Evolutionary conservation across 2,797 vertebrate genomes (phyloP), one percentile per base, ranked within the genome.

Genomic region (Mycteria americana): DNA sequence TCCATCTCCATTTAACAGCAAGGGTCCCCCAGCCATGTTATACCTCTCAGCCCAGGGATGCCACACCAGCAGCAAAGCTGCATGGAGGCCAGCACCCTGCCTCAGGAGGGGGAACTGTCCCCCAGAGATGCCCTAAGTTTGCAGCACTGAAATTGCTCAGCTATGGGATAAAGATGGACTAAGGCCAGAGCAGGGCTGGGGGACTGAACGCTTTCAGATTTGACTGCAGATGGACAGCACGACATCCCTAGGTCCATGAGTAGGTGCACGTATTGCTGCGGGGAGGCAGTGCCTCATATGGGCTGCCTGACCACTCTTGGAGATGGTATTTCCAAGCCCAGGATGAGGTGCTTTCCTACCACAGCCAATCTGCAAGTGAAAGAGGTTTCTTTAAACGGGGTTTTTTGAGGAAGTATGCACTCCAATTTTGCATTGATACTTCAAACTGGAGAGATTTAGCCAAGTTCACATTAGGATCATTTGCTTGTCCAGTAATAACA

Each of bases 1-100:
- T 57, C 68, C 35, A 13, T 5, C 35, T 10, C 41, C 13, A 1
- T 45, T 27, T 56, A 8, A 31, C 16, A 56, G 37, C 43, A 45
- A 35, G 39, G 31, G 45, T 28, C 31, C 27, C 24, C 8, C 39
- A 18, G 31, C 27, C 23, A 8, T 0, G 0, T 59, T 5, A 18
- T 27, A 18, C 8, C n/a, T 35, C 70, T 19, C 19, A 72, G 53
- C 18, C 35, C 45, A 19, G 51, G 21, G n/a, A 3, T 7, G 4
- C 13, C 30, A 43, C 2, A 1, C 23, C 7, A 15, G 28, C 18
- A 56, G 54, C 43, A 62, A 28, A 30, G 6, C 10, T 0, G 0
- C 2, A 0, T 2, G 4, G 50, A 45, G 45, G 50, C 35, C 50
- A 92, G 33, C 31, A 45, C 2, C 50, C 65, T 43, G 62, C 10